Evolutionary conservation across 2,888 invertebrate species (phyloP), one percentile per base, ranked within the genome.

Genomic region (Panzeria rudis): DNA sequence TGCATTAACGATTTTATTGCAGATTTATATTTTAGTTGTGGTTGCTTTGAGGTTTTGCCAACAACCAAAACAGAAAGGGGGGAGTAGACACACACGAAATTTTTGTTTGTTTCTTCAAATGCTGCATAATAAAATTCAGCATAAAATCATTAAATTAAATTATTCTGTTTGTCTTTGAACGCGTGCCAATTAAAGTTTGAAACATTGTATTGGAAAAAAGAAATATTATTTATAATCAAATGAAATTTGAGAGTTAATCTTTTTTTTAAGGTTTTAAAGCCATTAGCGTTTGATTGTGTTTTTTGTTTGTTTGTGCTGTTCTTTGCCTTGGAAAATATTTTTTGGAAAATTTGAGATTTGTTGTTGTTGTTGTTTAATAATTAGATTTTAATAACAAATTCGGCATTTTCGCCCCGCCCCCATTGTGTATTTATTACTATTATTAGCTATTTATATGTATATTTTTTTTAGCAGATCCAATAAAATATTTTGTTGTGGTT

Each of bases 141-240:
- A 62, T 52, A 35, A 29, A 38, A 75, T 61, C 23, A 69, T 38
- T 69, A 35, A 38, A 25, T 54, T 41, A 69, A 69, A 69, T 69
- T 17, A 41, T 25, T 69, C 32, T 69, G 54, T 69, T 69, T 69
- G 52, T 41, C 52, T 50, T 41, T 29, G 7, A 78, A 62, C 61
- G 78, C 69, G 78, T 78, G 69, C 69, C 69, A 64, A 25, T 52
- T 15, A 52, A 52, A 41, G 13, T 41, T 75, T 17, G 23, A 64
- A 29, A 64, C 11, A 41, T 41, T 64, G 52, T 64, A 17, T 6
- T 62, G 17, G 13, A 20, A n/a, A 35, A 15, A 41, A 50, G 6
- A 38, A 38, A 38, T 9, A 13, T 29, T 4, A 29, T 4, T 44
- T n/a, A n/a, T 15, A 71, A 56, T 25, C 69, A 56, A n/a, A 71